Percentiles rank a stretch among this genome's conserved stretches.
phyloP scores from a whole-genome alignment of 2,113 vertebrate genomes.

The Oryzias woworae region DNA sequence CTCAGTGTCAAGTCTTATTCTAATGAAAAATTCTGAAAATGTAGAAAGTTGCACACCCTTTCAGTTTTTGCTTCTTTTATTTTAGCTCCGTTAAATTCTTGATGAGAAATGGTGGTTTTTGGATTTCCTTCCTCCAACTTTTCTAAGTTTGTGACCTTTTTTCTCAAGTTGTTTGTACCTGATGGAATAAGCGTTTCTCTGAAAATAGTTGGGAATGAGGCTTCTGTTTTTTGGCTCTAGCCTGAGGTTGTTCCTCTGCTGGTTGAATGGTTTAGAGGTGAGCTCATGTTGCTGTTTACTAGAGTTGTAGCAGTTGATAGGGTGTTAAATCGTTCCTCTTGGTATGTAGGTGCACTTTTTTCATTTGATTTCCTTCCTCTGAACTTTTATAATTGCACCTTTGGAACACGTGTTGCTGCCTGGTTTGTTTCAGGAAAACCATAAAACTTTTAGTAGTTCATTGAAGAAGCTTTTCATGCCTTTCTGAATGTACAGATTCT shows the following conservation, averaged over 20 bases:
- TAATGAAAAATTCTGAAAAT: background rate
- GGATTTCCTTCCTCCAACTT: conserved; percentile 37
- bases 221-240: conserved; percentile 35
- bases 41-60: conserved; percentile 16
- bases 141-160: conserved; percentile 47
- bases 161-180: conserved; percentile 27
- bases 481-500: conserved; percentile 7
- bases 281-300: background rate
- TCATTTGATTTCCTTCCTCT: conserved; percentile 11
- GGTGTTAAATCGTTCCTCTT: conserved; percentile 11
- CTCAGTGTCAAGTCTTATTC: too few species aligned
- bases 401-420: conserved; percentile 7
- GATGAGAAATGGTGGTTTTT: conserved; percentile 50
- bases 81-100: conserved; percentile 28
- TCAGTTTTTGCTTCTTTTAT: conserved; percentile 3
- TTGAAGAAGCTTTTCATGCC: conserved; percentile 19
- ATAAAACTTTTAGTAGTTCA: conserved; percentile 15
- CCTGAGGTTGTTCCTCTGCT: conserved; percentile 37
- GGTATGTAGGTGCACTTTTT: conserved; percentile 13
- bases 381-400: conserved; percentile 20
- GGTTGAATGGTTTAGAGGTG: conserved; percentile 30
- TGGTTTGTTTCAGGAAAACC: conserved; percentile 22
- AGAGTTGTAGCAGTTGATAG: conserved; percentile 27
- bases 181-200: conserved; percentile 39
- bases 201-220: conserved; percentile 22